Evolutionary conservation across 2,797 vertebrate species (phyloP).

Genomic region (Halcyon leucocephala): DNA sequence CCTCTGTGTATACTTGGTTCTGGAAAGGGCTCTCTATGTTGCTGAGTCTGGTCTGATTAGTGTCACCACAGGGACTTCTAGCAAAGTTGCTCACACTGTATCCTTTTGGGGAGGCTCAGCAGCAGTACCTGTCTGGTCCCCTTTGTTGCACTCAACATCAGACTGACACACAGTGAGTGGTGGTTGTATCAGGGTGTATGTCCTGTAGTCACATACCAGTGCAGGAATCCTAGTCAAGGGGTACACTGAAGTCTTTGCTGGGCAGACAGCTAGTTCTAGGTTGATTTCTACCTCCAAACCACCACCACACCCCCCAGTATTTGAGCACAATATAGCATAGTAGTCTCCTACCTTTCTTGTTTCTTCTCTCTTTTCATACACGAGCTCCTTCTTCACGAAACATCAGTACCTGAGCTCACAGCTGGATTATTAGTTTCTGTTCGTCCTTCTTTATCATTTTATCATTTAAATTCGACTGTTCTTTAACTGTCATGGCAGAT

Average conservation of each 20-base stretch:
- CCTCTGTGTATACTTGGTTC: neutral
- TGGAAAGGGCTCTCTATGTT: neutral
- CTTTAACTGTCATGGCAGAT: neutral
- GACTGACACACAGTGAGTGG: neutral
- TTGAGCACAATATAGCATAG: neutral
- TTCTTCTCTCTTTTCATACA: neutral
- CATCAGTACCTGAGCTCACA: neutral
- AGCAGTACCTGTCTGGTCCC: neutral
- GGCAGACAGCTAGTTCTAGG: neutral
- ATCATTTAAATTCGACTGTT: neutral
- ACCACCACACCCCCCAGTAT: neutral
- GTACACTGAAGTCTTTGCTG: neutral
- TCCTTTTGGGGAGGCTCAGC: neutral
- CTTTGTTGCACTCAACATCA: neutral
- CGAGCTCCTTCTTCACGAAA: neutral
- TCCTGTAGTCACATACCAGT: neutral
- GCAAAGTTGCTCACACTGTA: neutral
- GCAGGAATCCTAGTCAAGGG: neutral
- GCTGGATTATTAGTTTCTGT: neutral
- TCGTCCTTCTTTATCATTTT: neutral
- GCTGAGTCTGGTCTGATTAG: fast-evolving
- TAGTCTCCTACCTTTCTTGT: neutral
- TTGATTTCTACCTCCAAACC: neutral
- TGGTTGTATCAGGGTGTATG: neutral
- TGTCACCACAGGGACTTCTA: neutral